Percentiles rank a stretch among this genome's conserved stretches.
Evolutionary conservation across 2,113 vertebrate genomes (phyloP).

Genomic region (Maccullochella peelii): DNA sequence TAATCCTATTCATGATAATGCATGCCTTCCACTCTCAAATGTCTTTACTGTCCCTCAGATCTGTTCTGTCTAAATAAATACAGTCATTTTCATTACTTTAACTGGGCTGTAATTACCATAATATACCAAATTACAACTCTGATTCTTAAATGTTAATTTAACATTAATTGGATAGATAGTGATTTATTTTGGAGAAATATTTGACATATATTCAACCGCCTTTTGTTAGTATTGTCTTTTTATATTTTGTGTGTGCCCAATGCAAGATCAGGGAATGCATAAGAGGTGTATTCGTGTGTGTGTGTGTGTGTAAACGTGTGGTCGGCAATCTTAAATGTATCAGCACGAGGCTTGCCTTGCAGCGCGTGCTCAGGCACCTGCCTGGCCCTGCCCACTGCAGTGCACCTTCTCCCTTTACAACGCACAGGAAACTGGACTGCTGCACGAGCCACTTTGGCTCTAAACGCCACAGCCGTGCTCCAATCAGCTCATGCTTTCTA

Average conservation of each 20-base stretch:
- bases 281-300: background rate
- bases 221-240: background rate
- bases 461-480: background rate
- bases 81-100: background rate
- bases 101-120: background rate
- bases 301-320: background rate
- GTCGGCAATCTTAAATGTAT: background rate
- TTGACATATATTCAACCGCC: background rate
- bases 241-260: background rate
- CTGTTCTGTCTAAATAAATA: background rate
- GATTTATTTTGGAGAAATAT: background rate
- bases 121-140: background rate
- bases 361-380: constrained; percentile 74
- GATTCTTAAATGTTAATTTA: background rate
- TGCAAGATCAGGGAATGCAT: constrained; percentile 2
- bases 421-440: constrained; percentile 41
- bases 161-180: background rate
- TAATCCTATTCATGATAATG: background rate
- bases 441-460: constrained; percentile 61
- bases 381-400: constrained; percentile 67
- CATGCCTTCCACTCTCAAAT: background rate
- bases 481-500: background rate
- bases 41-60: background rate
- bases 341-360: constrained; percentile 23
- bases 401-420: constrained; percentile 31